These are phyloP conservation scores for Drosophila colorata DNA, from an alignment of 2,888 invertebrate species.

Conservation along the genomic window DNA sequence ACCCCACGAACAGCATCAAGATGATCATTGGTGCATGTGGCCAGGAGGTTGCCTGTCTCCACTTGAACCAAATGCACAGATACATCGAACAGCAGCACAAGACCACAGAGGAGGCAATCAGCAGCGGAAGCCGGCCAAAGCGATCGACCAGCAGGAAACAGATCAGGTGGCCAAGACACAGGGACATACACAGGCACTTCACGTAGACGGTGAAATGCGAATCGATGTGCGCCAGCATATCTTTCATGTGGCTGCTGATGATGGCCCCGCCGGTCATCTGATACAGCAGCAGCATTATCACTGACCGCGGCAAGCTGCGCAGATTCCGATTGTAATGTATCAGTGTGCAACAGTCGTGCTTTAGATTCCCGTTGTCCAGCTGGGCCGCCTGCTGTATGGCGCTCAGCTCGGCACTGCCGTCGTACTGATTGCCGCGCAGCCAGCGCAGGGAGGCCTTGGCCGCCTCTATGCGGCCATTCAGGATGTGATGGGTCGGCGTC, in stretches of 20 bases:
- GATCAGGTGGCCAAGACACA: constrained; percentile 4
- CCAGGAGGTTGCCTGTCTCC: fast-evolving
- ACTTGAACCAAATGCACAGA: constrained; percentile 11
- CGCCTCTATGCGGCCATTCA: not conserved
- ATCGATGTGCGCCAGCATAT: not conserved
- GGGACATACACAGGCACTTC: not conserved
- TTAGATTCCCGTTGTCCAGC: not conserved
- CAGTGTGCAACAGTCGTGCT: not conserved
- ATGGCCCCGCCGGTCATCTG: constrained; percentile 6
- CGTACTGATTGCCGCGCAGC: constrained; percentile 17
- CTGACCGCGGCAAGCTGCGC: constrained; percentile 3
- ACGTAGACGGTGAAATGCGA: fast-evolving
- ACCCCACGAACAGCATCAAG: not conserved
- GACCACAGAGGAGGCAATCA: constrained; percentile 8
- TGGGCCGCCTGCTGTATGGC: not conserved
- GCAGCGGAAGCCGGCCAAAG: constrained; percentile 26
- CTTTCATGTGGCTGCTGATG: not conserved
- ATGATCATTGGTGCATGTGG: not conserved
- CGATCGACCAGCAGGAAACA: constrained; percentile 40
- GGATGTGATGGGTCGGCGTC: constrained; percentile 26
- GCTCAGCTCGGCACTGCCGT: constrained; percentile 14
- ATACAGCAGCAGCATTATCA: constrained; percentile 10
- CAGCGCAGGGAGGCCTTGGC: constrained; percentile 12
- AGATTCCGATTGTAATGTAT: not conserved
- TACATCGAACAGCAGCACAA: not conserved